Conservation (phyloP, 2,888 invertebrate species). For the Temnothorax rugatulus region DNA sequence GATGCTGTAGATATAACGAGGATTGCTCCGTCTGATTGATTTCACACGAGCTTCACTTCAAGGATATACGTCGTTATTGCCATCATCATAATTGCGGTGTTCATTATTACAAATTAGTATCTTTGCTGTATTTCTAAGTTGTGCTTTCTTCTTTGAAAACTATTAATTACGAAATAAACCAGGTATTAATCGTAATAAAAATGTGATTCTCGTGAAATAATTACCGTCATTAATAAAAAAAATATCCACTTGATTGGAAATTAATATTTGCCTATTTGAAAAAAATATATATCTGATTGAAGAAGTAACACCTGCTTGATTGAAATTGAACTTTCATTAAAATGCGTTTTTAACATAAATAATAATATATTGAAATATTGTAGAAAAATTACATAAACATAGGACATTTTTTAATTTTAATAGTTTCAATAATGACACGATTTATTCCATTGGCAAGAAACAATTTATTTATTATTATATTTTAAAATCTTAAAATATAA, state of each 20-base stretch:
- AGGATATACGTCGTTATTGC: background rate
- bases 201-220: background rate
- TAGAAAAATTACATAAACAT: background rate
- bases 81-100: background rate
- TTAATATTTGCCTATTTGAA: background rate
- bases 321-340: background rate
- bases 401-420: background rate
- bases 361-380: background rate
- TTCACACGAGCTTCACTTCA: background rate
- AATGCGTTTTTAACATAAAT: background rate
- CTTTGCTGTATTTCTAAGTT: background rate
- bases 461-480: background rate
- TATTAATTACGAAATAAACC: background rate
- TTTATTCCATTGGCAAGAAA: background rate
- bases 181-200: background rate
- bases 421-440: background rate
- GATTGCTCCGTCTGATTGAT: constrained; percentile 25
- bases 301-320: background rate
- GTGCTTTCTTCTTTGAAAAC: background rate
- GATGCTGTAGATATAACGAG: constrained; percentile 14
- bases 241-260: background rate
- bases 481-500: background rate
- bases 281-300: background rate
- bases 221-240: background rate
- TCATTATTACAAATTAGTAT: background rate